These are phyloP conservation scores for Melanotaenia duboulayi DNA, from an alignment of 2,113 vertebrate species.

Conservation along the genomic window DNA sequence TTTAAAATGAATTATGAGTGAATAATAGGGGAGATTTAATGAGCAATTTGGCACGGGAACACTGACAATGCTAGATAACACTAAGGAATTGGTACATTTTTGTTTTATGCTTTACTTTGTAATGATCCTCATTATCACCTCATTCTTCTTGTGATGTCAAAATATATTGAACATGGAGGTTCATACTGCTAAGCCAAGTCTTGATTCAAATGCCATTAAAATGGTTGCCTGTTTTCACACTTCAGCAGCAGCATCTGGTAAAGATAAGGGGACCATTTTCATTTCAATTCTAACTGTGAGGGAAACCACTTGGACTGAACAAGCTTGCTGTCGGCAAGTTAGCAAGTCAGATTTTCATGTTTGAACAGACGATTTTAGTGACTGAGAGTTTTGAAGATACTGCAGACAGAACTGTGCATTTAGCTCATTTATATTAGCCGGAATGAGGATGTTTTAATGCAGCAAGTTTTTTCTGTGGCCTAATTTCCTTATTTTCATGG, in stretches of 20 bases:
- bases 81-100: background rate
- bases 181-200: background rate
- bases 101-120: constrained; percentile 1
- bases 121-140: background rate
- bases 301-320: background rate
- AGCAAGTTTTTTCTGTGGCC: constrained; percentile 18
- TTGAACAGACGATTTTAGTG: constrained; percentile 6
- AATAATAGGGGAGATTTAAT: background rate
- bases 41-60: background rate
- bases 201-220: background rate
- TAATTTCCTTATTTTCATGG: constrained; percentile 50
- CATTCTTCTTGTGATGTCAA: background rate
- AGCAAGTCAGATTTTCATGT: constrained; percentile 10
- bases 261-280: background rate
- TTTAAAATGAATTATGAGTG: constrained; percentile 34
- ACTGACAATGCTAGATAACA: background rate
- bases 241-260: background rate
- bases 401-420: constrained; percentile 10
- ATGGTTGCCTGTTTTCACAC: background rate
- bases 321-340: constrained; percentile 4
- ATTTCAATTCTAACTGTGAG: background rate
- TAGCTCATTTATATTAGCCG: constrained; percentile 7
- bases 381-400: constrained; percentile 10
- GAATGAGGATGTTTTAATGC: constrained; percentile 30
- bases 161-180: background rate